Conservation (phyloP, 2,888 invertebrate genomes). For the Adela reaumurella region DNA sequence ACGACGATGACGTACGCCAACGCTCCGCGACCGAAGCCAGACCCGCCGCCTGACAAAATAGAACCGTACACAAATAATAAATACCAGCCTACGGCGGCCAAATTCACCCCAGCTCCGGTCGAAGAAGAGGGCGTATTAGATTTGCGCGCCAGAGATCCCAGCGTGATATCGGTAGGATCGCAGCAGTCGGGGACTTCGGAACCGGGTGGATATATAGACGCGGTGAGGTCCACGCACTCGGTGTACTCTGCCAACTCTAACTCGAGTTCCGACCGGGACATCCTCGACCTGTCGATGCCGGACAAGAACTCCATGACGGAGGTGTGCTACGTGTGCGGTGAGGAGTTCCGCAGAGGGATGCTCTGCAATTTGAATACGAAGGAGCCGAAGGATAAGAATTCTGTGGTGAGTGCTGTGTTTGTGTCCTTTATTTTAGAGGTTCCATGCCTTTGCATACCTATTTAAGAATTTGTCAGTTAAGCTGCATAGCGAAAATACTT, state of each 20-base stretch:
- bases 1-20: conserved; percentile 8
- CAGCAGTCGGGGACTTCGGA: conserved; percentile 49
- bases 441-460: too few species aligned
- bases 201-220: conserved; percentile 46
- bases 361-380: conserved; percentile 66
- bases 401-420: conserved; percentile 19
- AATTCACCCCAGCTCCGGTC: conserved; percentile 18
- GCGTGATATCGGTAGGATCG: conserved; percentile 48
- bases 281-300: conserved; percentile 86
- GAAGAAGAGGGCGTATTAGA: conserved; percentile 31
- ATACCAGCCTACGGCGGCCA: too few species aligned
- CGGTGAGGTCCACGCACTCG: conserved; percentile 46
- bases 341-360: conserved; percentile 80
- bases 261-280: conserved; percentile 71
- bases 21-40: conserved; percentile 17
- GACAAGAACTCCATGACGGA: conserved; percentile 88
- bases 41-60: conserved; percentile 10
- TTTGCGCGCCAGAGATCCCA: conserved; percentile 51
- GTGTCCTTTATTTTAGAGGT: too few species aligned
- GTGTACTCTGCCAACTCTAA: conserved; percentile 52
- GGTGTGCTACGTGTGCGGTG: conserved; percentile 88
- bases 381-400: conserved; percentile 51
- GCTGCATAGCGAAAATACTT: too few species aligned
- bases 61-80: too few species aligned
- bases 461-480: too few species aligned